These are phyloP conservation scores for Haemorhous mexicanus DNA, from an alignment of 2,113 vertebrate genomes.

Conservation along the genomic window DNA sequence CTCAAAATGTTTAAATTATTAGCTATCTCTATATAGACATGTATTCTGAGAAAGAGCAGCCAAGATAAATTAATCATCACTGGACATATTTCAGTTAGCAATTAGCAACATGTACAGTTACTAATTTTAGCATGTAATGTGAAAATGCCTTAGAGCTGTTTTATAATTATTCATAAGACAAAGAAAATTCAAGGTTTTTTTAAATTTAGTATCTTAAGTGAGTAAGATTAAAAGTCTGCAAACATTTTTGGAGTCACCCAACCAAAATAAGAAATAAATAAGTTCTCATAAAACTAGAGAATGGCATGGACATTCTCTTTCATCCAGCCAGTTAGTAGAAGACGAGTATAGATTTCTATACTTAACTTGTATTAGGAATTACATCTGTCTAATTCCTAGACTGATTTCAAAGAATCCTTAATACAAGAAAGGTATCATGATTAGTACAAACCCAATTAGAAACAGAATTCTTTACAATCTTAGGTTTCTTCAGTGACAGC, in stretches of 20 bases:
- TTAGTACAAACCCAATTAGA: not conserved
- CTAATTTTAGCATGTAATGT: not conserved
- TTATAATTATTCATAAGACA: not conserved
- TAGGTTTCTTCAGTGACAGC: not conserved
- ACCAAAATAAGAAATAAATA: not conserved
- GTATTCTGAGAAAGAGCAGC: not conserved
- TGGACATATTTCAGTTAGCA: not conserved
- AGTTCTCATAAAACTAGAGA: not conserved
- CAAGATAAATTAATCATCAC: not conserved
- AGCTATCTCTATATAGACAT: not conserved
- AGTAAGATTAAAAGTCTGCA: not conserved
- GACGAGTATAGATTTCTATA: not conserved
- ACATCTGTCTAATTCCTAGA: not conserved
- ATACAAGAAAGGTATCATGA: not conserved
- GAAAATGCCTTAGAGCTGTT: not conserved
- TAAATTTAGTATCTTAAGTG: not conserved
- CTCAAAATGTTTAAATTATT: not conserved
- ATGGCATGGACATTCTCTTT: not conserved
- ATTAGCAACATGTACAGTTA: not conserved
- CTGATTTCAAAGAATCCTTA: not conserved
- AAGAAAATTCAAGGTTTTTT: not conserved
- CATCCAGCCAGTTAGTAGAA: not conserved
- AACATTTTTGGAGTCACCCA: not conserved
- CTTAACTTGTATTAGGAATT: not conserved
- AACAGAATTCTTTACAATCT: not conserved